Percentiles rank a stretch among this genome's conserved stretches.
Evolutionary conservation across 2,888 invertebrate species (phyloP).

Genomic region (Alcis repandata): DNA sequence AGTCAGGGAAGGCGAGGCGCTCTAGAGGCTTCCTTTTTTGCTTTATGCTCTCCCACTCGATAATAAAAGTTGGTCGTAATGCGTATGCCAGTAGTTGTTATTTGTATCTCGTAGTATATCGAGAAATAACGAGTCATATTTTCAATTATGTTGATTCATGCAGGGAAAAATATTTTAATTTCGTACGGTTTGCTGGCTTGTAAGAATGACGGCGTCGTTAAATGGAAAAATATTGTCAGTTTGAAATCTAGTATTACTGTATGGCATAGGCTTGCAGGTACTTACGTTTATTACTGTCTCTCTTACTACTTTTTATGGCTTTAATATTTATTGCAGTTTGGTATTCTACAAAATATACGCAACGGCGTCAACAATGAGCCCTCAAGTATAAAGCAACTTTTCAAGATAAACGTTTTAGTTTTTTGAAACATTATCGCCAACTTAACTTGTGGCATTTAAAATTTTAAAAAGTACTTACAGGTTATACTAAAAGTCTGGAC

Average conservation of each 20-base stretch:
- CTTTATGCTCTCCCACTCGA: slow-evolving; percentile 39
- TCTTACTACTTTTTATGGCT: too few relatives aligned
- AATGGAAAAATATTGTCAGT: slow-evolving; percentile 9
- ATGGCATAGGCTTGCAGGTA: too few relatives aligned
- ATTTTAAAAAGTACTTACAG: too few relatives aligned
- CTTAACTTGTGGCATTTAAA: neutral
- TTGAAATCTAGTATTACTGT: slow-evolving; percentile 7
- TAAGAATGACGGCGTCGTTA: slow-evolving; percentile 12
- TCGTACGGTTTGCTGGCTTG: slow-evolving; percentile 23
- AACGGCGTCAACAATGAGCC: too few relatives aligned
- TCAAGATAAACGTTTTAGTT: too few relatives aligned
- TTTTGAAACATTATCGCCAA: neutral
- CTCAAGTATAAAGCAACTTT: too few relatives aligned
- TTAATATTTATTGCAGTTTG: too few relatives aligned
- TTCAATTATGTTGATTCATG: slow-evolving; percentile 34
- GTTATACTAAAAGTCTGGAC: too few relatives aligned
- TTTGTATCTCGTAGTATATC: slow-evolving; percentile 38
- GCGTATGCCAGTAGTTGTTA: slow-evolving; percentile 41
- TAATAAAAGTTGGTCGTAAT: slow-evolving; percentile 37
- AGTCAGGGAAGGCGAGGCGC: slow-evolving; percentile 54
- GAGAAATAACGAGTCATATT: slow-evolving; percentile 38
- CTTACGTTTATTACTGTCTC: too few relatives aligned
- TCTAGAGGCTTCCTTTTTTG: slow-evolving; percentile 66
- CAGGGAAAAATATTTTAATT: slow-evolving; percentile 28
- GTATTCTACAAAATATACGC: too few relatives aligned